Conservation (phyloP, 2,888 invertebrate species). For the Sarcophaga subvicina region DNA sequence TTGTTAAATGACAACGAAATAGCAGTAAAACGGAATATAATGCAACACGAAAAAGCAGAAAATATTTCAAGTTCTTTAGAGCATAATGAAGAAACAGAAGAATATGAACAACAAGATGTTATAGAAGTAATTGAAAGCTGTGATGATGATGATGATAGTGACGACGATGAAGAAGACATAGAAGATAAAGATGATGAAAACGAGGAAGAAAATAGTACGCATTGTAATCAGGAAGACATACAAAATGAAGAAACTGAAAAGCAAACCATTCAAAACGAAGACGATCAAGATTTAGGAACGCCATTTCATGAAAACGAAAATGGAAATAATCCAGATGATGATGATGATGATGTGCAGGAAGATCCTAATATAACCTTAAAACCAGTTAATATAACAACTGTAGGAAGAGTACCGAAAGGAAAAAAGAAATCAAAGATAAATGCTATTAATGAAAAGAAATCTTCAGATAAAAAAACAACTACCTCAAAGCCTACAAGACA, state of each 20-base stretch:
- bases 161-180: neutral
- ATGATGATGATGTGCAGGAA: neutral
- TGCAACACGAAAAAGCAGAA: slow-evolving; percentile 13
- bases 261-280: neutral
- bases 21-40: slow-evolving; percentile 11
- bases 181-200: neutral
- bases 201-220: neutral
- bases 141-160: neutral
- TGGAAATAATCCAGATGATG: neutral
- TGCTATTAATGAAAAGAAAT: neutral
- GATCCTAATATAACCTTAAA: neutral
- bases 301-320: neutral
- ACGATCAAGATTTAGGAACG: neutral
- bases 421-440: neutral
- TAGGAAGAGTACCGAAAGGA: neutral
- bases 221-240: neutral
- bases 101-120: neutral
- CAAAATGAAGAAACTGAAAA: neutral
- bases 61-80: slow-evolving; percentile 1
- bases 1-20: slow-evolving; percentile 61
- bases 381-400: neutral
- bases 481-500: neutral
- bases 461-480: slow-evolving; percentile 2
- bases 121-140: neutral
- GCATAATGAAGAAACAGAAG: slow-evolving; percentile 11